A percentile compares a stretch with the other conserved stretches of the same genome.
Conservation (phyloP, 2,113 vertebrate genomes). For the Hippoglossus stenolepis region DNA sequence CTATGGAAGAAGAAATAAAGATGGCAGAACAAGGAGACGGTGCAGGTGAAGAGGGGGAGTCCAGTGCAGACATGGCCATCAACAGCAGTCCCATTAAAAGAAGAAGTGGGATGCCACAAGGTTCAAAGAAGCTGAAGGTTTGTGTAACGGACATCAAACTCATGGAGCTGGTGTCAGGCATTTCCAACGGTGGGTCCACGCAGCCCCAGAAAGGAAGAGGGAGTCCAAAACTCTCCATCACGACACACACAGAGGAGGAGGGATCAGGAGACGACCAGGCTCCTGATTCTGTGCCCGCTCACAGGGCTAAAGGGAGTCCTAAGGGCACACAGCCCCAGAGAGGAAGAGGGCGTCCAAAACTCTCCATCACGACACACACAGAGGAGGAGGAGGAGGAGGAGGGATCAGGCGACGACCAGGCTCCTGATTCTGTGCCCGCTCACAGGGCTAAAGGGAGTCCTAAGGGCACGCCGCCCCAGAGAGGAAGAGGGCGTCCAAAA, state of each 20-base stretch:
- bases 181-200: slow-evolving; percentile 50
- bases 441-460: too few relatives aligned
- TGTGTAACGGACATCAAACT: slow-evolving; percentile 47
- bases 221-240: slow-evolving; percentile 37
- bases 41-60: slow-evolving; percentile 34
- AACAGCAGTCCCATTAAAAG: slow-evolving; percentile 50
- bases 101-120: slow-evolving; percentile 56
- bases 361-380: too few relatives aligned
- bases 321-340: too few relatives aligned
- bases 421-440: too few relatives aligned
- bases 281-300: too few relatives aligned
- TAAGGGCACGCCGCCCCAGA: too few relatives aligned
- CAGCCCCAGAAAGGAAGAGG: slow-evolving; percentile 44
- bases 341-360: too few relatives aligned
- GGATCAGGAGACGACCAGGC: too few relatives aligned
- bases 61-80: slow-evolving; percentile 30
- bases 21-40: slow-evolving; percentile 42
- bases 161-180: slow-evolving; percentile 19
- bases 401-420: too few relatives aligned
- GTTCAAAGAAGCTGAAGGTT: slow-evolving; percentile 64
- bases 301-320: too few relatives aligned
- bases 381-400: too few relatives aligned
- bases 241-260: slow-evolving; percentile 9
- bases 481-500: too few relatives aligned
- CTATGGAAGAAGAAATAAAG: slow-evolving; percentile 55